phyloP scores from a whole-genome alignment of 2,113 vertebrate species.

The Silurus asotus region DNA sequence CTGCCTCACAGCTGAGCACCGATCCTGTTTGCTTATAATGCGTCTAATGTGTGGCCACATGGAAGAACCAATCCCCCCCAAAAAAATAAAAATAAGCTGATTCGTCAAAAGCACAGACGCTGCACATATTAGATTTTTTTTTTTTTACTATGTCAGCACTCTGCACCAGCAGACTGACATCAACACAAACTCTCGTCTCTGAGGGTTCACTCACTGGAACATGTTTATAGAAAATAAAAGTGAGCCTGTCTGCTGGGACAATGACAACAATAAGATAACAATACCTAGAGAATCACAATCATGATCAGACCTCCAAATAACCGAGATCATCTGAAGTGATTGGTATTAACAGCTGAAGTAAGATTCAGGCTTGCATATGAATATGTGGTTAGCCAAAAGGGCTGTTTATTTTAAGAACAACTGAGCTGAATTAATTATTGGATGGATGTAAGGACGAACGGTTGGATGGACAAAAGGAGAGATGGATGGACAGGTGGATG shows the following conservation, averaged over 20 bases:
- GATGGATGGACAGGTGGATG: too few relatives aligned
- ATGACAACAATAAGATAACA: neutral
- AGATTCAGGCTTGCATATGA: neutral
- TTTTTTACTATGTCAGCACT: neutral
- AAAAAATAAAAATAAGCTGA: neutral
- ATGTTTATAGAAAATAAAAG: conserved; percentile 1
- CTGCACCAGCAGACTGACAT: neutral
- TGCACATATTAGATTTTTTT: neutral
- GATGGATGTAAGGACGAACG: too few relatives aligned
- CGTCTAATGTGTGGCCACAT: too few relatives aligned
- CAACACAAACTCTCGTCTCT: neutral
- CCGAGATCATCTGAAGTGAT: neutral
- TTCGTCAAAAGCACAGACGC: neutral
- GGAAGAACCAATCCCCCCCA: too few relatives aligned
- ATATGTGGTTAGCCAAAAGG: neutral
- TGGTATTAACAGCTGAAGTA: neutral
- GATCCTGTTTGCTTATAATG: conserved; percentile 3
- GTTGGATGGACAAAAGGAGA: too few relatives aligned
- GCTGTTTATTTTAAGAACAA: neutral
- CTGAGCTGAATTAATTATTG: too few relatives aligned
- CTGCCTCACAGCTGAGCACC: conserved; percentile 9
- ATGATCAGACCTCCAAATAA: too few relatives aligned
- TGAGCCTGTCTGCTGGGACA: neutral
- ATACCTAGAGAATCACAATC: too few relatives aligned
- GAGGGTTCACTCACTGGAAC: neutral